Percentiles rank a stretch among this genome's conserved stretches.
phyloP scores from a whole-genome alignment of 92 coral and sea anemone species.

The Paragorgia papillata region DNA sequence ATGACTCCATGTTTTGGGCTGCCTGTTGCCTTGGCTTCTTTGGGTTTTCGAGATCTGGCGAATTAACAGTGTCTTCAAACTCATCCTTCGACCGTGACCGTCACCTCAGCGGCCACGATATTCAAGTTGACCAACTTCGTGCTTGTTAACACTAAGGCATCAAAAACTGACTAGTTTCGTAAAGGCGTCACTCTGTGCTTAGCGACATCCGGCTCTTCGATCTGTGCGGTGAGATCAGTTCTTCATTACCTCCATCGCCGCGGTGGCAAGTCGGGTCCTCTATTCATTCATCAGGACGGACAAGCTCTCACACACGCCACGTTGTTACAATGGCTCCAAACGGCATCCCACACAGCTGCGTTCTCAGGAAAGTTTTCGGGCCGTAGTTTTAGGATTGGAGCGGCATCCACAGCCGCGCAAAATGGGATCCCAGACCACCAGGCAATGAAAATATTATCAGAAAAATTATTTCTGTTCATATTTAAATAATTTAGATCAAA shows the following conservation, averaged over 20 bases:
- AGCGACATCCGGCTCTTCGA: background rate
- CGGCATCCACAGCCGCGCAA: background rate
- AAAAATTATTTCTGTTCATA: too few relatives aligned
- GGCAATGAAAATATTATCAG: too few relatives aligned
- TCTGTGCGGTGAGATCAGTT: slow-evolving; percentile 3
- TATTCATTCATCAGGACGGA: background rate
- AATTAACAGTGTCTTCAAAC: background rate
- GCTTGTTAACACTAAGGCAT: slow-evolving; percentile 17
- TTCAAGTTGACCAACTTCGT: slow-evolving; percentile 4
- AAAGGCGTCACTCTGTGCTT: background rate
- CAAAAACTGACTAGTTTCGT: slow-evolving; percentile 30
- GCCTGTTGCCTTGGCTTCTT: slow-evolving; percentile 25
- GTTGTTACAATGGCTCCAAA: too few relatives aligned
- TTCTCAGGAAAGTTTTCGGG: slow-evolving; percentile 31
- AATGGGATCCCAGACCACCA: slow-evolving; percentile 10
- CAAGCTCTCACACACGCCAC: background rate
- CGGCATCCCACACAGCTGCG: slow-evolving; percentile 22
- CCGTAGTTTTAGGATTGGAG: slow-evolving; percentile 11
- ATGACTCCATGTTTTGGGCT: slow-evolving; percentile 20
- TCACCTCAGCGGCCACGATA: slow-evolving; percentile 8
- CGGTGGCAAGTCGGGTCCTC: too few relatives aligned
- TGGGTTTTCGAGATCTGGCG: slow-evolving; percentile 11
- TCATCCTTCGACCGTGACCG: slow-evolving; percentile 8
- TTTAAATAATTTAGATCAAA: too few relatives aligned
- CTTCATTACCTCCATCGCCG: background rate